These are phyloP conservation scores for Cyprinodon tularosa DNA, from an alignment of 2,113 vertebrate species.

Conservation along the genomic window DNA sequence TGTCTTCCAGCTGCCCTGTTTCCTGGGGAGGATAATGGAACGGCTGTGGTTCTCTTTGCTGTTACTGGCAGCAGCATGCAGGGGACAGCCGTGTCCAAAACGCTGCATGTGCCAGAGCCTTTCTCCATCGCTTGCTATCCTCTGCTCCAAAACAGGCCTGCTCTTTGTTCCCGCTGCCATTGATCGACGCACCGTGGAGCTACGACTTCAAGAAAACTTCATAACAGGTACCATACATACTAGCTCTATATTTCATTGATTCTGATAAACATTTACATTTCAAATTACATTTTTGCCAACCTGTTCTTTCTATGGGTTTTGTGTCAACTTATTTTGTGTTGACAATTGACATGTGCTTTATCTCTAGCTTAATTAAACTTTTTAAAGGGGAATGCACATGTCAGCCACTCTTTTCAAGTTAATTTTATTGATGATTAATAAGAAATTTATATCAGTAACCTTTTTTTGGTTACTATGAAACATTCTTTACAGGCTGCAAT, in stretches of 20 bases:
- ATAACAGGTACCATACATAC: constrained; percentile 79
- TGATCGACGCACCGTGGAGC: constrained; percentile 91
- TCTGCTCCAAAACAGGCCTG: constrained; percentile 93
- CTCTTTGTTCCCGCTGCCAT: constrained; percentile 92
- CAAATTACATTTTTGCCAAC: not conserved
- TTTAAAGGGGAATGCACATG: constrained; percentile 22
- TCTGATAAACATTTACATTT: not conserved
- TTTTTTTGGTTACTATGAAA: constrained; percentile 1
- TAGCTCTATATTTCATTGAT: not conserved
- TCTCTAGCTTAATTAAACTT: not conserved
- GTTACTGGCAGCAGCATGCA: constrained; percentile 78
- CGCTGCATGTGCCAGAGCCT: constrained; percentile 94
- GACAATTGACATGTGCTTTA: constrained; percentile 16
- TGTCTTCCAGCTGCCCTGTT: constrained; percentile 71
- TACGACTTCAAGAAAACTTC: constrained; percentile 93
- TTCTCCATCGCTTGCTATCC: constrained; percentile 90
- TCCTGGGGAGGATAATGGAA: constrained; percentile 82
- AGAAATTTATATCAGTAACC: constrained; percentile 24
- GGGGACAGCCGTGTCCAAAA: constrained; percentile 88
- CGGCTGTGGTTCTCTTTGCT: constrained; percentile 82
- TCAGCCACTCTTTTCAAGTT: constrained; percentile 14
- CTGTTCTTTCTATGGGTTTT: not conserved
- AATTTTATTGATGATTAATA: constrained; percentile 37
- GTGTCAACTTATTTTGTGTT: not conserved
- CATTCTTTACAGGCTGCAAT: not conserved